These are phyloP conservation scores for Corapipo altera DNA, from an alignment of 2,113 vertebrate species.

Conservation along the genomic window DNA sequence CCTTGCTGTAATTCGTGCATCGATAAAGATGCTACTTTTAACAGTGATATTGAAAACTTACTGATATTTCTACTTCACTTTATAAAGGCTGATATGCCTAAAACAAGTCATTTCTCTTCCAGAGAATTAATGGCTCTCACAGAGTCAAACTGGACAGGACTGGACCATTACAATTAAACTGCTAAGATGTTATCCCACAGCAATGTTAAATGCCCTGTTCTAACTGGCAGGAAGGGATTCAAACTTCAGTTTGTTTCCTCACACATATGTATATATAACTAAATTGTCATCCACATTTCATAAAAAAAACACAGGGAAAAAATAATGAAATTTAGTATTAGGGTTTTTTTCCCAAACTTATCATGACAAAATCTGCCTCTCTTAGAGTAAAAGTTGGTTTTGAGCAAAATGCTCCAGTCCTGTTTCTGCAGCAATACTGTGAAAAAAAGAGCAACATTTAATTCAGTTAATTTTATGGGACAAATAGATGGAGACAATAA, in stretches of 20 bases:
- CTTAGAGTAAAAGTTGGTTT: not conserved
- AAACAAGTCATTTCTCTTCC: not conserved
- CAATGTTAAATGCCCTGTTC: not conserved
- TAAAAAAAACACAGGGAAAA: not conserved
- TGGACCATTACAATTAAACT: not conserved
- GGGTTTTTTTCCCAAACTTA: not conserved
- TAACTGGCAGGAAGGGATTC: not conserved
- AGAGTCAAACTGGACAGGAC: not conserved
- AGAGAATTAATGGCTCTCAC: not conserved
- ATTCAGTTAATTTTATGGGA: not conserved
- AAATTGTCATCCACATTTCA: not conserved
- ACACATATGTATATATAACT: not conserved
- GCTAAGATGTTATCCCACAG: not conserved
- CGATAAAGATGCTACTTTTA: not conserved
- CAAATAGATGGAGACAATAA: conserved; percentile 8
- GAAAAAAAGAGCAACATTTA: not conserved
- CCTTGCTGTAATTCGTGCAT: not conserved
- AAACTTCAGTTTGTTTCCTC: not conserved
- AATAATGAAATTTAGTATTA: not conserved
- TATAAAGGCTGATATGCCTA: not conserved
- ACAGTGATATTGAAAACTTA: not conserved
- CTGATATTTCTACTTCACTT: not conserved
- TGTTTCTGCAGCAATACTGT: not conserved
- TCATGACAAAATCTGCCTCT: not conserved
- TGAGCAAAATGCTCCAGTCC: not conserved